Base-by-base conservation (phyloP, 2,113 vertebrate species). In the Otus sunia region DNA sequence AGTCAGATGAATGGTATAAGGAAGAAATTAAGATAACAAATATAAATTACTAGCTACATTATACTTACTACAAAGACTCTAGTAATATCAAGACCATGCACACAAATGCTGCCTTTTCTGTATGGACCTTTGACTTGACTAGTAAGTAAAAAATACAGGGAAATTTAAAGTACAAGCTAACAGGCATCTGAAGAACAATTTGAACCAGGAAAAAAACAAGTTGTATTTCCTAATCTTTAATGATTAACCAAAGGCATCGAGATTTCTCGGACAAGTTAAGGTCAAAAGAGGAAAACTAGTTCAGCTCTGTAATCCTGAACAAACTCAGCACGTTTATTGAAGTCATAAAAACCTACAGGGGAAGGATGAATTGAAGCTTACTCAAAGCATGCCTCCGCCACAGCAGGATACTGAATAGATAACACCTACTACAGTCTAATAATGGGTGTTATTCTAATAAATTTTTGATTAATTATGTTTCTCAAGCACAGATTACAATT, bases 141-240 rank as follows among this genome's bases (percentile, higher is more conserved):
- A 71, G 2, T 79, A 62, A 62, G 19, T 56, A 32, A 72, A 72
- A 88, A 49, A 68, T 21, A 71, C 12, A 50, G 30, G 17, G 27
- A 69, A 69, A 83, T 73, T 36, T 66, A 32, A 86, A 27, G 45
- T 37, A 83, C 67, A 83, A 80, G 18, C 39, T 68, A 86, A 76
- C 26, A 71, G 41, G n/a, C 21, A 66, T 12, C 39, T 80, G 49
- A 93, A 90, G 53, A 90, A 73, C 58, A 73, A 55, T 25, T 53
- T 88, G 36, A 93, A 47, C 47, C 15, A 78, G 15, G 18, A 60
- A 63, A 62, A 69, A 26, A 18, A 20, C 58, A 71, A 74, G 52
- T 17, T 68, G 7, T 62, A 71, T 92, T 93, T 90, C 72, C 71
- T 74, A 72, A 93, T 93, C 37, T 52, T 77, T 88, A 94, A 96